Conservation (phyloP, 2,797 vertebrate genomes). For the Dendrocincla fuliginosa region DNA sequence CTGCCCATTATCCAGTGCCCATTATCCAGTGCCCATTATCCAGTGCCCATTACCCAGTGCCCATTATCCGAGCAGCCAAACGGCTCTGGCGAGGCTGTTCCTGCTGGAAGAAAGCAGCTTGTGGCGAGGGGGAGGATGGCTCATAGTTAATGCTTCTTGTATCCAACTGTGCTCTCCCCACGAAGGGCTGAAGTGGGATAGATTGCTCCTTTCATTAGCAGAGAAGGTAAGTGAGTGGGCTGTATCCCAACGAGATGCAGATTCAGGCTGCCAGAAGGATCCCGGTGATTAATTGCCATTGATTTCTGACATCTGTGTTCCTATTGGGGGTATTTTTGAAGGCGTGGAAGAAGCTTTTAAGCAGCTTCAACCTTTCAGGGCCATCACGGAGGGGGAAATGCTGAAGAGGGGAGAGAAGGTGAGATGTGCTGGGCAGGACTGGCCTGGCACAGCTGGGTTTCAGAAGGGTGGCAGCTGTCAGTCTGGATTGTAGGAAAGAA, state of each 20-base stretch:
- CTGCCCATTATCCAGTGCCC: background rate
- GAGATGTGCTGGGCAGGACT: background rate
- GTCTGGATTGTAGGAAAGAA: background rate
- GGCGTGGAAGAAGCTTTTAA: background rate
- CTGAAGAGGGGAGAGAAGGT: background rate
- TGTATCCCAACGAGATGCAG: background rate
- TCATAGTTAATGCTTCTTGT: background rate
- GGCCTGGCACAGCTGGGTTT: background rate
- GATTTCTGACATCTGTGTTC: constrained; percentile 34
- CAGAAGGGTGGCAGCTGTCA: background rate
- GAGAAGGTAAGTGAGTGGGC: background rate
- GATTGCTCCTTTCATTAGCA: background rate
- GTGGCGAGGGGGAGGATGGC: background rate
- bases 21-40: background rate
- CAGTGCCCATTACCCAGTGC: background rate
- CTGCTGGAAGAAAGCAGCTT: background rate
- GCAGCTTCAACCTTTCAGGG: background rate
- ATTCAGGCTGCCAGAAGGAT: background rate
- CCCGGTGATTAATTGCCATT: background rate
- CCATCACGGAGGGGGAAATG: background rate
- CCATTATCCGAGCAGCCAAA: background rate
- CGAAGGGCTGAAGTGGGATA: background rate
- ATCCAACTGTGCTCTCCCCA: background rate
- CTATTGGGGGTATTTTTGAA: background rate
- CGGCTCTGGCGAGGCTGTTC: background rate